phyloP scores from a whole-genome alignment of 2,113 vertebrate genomes.

The Cygnus buccinator region DNA sequence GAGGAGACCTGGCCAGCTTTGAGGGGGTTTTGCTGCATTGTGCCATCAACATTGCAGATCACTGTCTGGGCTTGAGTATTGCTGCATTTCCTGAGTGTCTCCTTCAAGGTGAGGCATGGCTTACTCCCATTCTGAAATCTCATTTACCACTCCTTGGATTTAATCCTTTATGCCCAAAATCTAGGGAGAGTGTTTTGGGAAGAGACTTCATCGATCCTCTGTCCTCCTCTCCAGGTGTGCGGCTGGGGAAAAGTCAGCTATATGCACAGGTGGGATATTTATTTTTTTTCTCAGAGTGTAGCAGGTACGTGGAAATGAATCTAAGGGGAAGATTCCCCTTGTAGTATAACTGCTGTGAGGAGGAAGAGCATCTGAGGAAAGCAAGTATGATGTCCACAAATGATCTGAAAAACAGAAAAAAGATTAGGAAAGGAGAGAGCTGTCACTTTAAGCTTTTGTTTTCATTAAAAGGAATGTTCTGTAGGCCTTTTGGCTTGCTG shows the following conservation, averaged over 20 bases:
- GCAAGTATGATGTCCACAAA: neutral
- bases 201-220: neutral
- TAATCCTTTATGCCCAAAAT: neutral
- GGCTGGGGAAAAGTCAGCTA: neutral
- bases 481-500: neutral
- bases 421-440: neutral
- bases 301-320: neutral
- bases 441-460: neutral
- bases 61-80: neutral
- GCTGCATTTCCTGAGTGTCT: neutral
- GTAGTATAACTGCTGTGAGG: neutral
- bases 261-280: neutral
- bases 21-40: neutral
- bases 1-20: neutral
- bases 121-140: neutral
- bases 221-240: neutral
- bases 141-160: neutral
- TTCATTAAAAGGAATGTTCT: neutral
- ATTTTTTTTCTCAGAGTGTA: neutral
- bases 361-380: neutral
- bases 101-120: neutral
- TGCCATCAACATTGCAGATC: neutral
- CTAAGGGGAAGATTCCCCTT: neutral
- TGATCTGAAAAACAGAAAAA: neutral
- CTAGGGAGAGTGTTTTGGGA: neutral